Conservation (phyloP, 1,140 invertebrate species). For the Aricia agestis region DNA sequence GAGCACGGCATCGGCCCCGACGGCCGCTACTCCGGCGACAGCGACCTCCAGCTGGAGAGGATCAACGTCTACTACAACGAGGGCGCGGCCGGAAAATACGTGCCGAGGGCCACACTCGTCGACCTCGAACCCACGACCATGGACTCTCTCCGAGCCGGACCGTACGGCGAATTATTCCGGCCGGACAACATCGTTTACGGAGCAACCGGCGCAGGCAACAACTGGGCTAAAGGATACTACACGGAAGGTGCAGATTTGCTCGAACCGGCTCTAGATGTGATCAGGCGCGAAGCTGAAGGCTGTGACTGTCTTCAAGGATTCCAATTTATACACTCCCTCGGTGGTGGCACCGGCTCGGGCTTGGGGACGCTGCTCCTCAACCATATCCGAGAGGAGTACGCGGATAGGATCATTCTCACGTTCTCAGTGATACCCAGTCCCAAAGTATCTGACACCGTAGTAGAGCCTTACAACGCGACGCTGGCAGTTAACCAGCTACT, state of each 20-base stretch:
- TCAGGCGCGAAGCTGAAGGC: slow-evolving; percentile 91
- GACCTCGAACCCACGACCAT: slow-evolving; percentile 92
- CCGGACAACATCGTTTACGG: slow-evolving; percentile 90
- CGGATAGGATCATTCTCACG: slow-evolving; percentile 90
- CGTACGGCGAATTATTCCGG: slow-evolving; percentile 90
- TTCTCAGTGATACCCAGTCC: slow-evolving; percentile 89
- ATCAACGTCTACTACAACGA: slow-evolving; percentile 94
- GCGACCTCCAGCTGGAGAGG: slow-evolving; percentile 89
- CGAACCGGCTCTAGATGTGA: slow-evolving; percentile 90
- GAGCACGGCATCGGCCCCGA: slow-evolving; percentile 93
- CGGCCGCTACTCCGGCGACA: slow-evolving; percentile 89
- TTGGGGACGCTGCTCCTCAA: slow-evolving; percentile 82
- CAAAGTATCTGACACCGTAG: slow-evolving; percentile 90
- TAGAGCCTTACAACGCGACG: slow-evolving; percentile 91
- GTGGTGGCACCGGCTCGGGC: slow-evolving; percentile 91
- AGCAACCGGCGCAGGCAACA: slow-evolving; percentile 84
- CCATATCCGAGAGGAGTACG: slow-evolving; percentile 82
- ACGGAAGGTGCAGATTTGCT: slow-evolving; percentile 95
- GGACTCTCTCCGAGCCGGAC: slow-evolving; percentile 85
- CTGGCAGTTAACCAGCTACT: slow-evolving; percentile 86
- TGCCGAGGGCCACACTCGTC: slow-evolving; percentile 91
- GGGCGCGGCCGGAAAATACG: slow-evolving; percentile 88
- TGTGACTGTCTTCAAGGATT: slow-evolving; percentile 88
- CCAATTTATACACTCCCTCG: slow-evolving; percentile 81
- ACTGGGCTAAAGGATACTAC: slow-evolving; percentile 94